These are phyloP conservation scores for Lutraria rhynchaena DNA, from an alignment of 1,140 invertebrate species.

Conservation along the genomic window DNA sequence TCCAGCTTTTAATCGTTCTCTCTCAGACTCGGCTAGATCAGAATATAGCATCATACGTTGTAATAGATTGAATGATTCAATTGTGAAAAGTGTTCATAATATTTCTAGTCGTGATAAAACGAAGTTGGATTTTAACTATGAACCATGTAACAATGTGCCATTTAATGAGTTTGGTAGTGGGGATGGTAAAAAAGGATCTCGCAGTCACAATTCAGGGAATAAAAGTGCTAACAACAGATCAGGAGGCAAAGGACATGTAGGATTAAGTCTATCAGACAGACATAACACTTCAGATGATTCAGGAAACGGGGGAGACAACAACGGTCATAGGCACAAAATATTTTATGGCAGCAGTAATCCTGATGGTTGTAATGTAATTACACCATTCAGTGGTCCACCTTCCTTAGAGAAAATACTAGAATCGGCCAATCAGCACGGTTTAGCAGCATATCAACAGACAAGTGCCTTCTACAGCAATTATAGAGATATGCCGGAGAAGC, in stretches of 20 bases:
- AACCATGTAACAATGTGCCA: not conserved
- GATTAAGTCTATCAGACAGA: not conserved
- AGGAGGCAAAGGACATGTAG: not conserved
- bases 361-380: conserved; percentile 46
- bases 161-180: conserved; percentile 33
- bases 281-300: not conserved
- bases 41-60: conserved; percentile 38
- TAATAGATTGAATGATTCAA: conserved; percentile 43
- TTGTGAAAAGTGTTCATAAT: conserved; percentile 49
- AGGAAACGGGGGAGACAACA: conserved; percentile 5
- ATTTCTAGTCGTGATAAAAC: not conserved
- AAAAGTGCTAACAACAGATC: not conserved
- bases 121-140: not conserved
- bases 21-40: conserved; percentile 40
- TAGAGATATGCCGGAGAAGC: conserved; percentile 51
- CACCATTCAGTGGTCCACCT: conserved; percentile 47
- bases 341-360: conserved; percentile 5
- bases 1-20: conserved; percentile 19
- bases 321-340: not conserved
- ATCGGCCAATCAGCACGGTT: conserved; percentile 37
- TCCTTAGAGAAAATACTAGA: conserved; percentile 28
- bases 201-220: not conserved
- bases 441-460: conserved; percentile 8
- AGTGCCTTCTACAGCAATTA: conserved; percentile 53
- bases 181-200: conserved; percentile 20